phyloP scores from a whole-genome alignment of 1,140 invertebrate genomes.

The Drosophila ohnishii region DNA sequence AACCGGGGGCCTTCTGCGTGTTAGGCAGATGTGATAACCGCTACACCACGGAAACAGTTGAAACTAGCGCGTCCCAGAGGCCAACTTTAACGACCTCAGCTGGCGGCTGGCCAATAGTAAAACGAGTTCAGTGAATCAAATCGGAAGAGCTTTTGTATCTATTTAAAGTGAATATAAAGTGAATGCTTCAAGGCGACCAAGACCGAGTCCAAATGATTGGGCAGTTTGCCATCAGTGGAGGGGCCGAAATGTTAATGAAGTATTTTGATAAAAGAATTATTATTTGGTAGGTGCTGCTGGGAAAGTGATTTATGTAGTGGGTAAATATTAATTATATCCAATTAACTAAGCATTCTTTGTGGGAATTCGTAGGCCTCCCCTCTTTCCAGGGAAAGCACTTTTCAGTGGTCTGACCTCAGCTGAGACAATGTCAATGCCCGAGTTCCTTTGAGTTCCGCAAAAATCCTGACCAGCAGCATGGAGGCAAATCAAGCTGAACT shows the following conservation, averaged over 20 bases:
- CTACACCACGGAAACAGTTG: conserved; percentile 83
- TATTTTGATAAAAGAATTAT: conserved; percentile 50
- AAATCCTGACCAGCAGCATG: conserved; percentile 22
- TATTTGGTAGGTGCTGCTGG: conserved; percentile 11
- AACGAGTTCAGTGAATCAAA: conserved; percentile 40
- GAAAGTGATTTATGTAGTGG: conserved; percentile 22
- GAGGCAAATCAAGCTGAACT: conserved; percentile 38
- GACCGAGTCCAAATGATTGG: conserved; percentile 32
- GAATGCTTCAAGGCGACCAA: conserved; percentile 39
- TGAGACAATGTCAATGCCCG: conserved; percentile 30
- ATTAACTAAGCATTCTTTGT: conserved; percentile 5
- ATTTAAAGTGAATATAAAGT: conserved; percentile 39
- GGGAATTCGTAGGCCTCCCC: not conserved
- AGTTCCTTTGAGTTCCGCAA: conserved; percentile 25
- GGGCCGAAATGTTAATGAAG: conserved; percentile 4
- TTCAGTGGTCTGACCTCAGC: not conserved
- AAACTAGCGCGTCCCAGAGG: conserved; percentile 1
- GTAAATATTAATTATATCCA: not conserved
- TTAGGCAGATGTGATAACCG: conserved; percentile 84
- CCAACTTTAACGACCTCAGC: conserved; percentile 11
- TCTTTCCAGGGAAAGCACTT: not conserved
- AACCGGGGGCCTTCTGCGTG: conserved; percentile 83
- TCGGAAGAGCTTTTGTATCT: conserved; percentile 25
- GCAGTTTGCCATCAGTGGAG: conserved; percentile 38
- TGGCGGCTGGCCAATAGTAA: conserved; percentile 5